Conservation (phyloP, 2,113 vertebrate genomes). For the Etheostoma cragini region DNA sequence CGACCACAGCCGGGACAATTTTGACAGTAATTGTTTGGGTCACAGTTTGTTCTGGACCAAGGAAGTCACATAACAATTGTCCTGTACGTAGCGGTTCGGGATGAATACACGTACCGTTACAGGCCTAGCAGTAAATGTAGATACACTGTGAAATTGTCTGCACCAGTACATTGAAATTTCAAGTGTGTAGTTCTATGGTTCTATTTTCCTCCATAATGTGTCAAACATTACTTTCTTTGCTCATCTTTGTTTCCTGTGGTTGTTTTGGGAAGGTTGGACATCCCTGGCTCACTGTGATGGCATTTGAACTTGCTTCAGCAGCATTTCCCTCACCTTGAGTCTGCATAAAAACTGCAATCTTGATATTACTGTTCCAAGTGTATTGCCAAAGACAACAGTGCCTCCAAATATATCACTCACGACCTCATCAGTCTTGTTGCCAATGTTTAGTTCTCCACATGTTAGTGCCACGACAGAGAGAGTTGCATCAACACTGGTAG, state of each 20-base stretch:
- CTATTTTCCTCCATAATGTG: background rate
- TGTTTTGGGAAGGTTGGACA: background rate
- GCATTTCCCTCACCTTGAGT: slow-evolving; percentile 16
- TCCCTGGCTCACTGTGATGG: background rate
- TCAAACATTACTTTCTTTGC: background rate
- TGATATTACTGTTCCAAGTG: slow-evolving; percentile 3
- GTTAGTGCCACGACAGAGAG: background rate
- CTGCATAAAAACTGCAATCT: slow-evolving; percentile 15
- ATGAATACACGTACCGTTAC: too few species aligned
- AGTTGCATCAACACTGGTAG: background rate
- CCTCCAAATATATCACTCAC: slow-evolving; percentile 2
- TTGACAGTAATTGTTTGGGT: too few species aligned
- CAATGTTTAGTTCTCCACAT: background rate
- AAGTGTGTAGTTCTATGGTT: background rate
- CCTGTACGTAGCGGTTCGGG: too few species aligned
- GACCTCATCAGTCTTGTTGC: background rate
- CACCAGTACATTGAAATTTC: background rate
- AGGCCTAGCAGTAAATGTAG: background rate
- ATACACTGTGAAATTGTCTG: background rate
- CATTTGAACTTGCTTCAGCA: slow-evolving; percentile 3
- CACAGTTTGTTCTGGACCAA: too few species aligned
- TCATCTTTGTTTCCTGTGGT: background rate
- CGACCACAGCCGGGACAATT: too few species aligned
- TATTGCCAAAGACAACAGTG: background rate
- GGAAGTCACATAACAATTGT: too few species aligned